Conservation (phyloP, 2,797 vertebrate genomes). For the Sparidentex hasta region DNA sequence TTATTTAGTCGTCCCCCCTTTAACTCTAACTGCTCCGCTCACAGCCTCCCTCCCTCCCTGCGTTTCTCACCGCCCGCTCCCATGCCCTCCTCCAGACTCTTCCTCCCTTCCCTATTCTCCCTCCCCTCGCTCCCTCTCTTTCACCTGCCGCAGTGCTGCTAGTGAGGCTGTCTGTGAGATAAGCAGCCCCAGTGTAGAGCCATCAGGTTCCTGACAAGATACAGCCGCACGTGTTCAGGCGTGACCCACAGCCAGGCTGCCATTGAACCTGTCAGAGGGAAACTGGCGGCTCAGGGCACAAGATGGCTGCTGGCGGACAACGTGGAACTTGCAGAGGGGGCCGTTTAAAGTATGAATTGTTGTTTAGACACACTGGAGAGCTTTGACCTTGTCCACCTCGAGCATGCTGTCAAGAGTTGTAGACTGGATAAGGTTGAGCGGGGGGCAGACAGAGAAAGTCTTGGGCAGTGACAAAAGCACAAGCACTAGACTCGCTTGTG, state of each 20-base stretch:
- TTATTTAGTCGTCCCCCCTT: constrained; percentile 17
- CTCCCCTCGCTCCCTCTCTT: constrained; percentile 32
- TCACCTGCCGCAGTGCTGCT: constrained; percentile 64
- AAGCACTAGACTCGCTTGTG: constrained; percentile 20
- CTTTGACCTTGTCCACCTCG: constrained; percentile 74
- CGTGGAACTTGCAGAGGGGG: constrained; percentile 46
- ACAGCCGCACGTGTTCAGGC: constrained; percentile 68
- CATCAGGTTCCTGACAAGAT: constrained; percentile 79
- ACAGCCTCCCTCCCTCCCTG: constrained; percentile 7
- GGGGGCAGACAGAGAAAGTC: constrained; percentile 49
- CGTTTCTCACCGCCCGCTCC: constrained; percentile 21
- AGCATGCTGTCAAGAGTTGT: constrained; percentile 72
- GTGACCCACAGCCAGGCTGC: constrained; percentile 71
- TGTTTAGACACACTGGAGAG: constrained; percentile 70
- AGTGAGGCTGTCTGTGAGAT: constrained; percentile 72
- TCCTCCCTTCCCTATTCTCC: constrained; percentile 11
- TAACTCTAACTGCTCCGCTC: constrained; percentile 34
- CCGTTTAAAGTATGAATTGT: constrained; percentile 74
- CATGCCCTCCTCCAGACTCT: constrained; percentile 38
- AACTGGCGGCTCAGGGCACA: constrained; percentile 67
- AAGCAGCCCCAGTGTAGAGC: constrained; percentile 75
- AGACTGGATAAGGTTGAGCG: constrained; percentile 66
- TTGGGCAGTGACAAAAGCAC: constrained; percentile 48
- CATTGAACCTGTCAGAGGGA: constrained; percentile 77
- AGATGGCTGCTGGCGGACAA: constrained; percentile 68